These are phyloP conservation scores for Trogon melanurus DNA, from an alignment of 2,113 vertebrate genomes.

Conservation along the genomic window DNA sequence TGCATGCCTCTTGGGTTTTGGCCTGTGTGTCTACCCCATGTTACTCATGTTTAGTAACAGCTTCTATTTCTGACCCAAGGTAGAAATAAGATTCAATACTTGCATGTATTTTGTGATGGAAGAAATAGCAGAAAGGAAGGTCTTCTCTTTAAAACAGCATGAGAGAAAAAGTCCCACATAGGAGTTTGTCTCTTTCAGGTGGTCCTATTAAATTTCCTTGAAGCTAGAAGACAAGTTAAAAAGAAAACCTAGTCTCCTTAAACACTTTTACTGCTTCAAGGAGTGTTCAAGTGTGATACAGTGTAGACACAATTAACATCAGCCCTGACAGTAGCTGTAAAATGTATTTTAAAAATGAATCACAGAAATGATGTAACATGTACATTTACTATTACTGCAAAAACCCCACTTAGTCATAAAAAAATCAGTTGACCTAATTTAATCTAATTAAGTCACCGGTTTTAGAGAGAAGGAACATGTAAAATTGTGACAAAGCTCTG, in stretches of 20 bases:
- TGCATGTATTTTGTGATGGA: background rate
- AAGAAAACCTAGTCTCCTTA: background rate
- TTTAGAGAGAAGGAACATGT: background rate
- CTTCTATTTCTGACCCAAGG: background rate
- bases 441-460: background rate
- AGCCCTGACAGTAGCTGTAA: background rate
- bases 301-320: background rate
- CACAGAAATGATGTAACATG: background rate
- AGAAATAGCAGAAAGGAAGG: background rate
- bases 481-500: background rate
- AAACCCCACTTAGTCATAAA: background rate
- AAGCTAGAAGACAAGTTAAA: background rate
- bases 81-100: background rate
- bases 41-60: background rate
- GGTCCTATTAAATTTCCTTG: background rate
- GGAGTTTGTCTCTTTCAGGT: background rate
- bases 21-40: rapidly evolving
- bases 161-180: background rate
- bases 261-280: background rate
- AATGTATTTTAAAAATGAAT: background rate
- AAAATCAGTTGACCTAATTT: background rate
- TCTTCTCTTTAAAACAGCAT: background rate
- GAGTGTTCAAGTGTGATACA: background rate
- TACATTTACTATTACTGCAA: background rate
- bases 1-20: background rate